Percentiles rank a stretch among this genome's conserved stretches.
Evolutionary conservation across 2,797 vertebrate species (phyloP).

Genomic region (Parambassis ranga): DNA sequence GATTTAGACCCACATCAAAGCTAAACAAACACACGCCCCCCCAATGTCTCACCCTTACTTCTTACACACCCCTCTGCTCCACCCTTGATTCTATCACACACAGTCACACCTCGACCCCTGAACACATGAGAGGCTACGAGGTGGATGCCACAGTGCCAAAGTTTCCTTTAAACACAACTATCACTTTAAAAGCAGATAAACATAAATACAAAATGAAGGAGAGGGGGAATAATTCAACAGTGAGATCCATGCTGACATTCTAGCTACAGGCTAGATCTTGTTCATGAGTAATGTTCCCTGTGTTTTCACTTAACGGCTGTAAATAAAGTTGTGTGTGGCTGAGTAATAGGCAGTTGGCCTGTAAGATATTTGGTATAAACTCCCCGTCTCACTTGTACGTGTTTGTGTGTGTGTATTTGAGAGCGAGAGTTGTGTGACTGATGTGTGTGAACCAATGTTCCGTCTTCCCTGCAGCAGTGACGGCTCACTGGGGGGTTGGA

Average conservation of each 20-base stretch:
- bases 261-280: constrained; percentile 53
- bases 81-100: constrained; percentile 22
- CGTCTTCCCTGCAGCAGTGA: constrained; percentile 78
- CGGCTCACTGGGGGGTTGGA: constrained; percentile 79
- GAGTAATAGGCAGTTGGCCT: constrained; percentile 74
- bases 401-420: neutral
- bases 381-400: constrained; percentile 15
- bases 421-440: constrained; percentile 41
- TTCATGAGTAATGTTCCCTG: constrained; percentile 56
- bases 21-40: constrained; percentile 82
- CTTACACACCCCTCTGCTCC: constrained; percentile 44
- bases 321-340: constrained; percentile 73
- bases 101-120: constrained; percentile 36
- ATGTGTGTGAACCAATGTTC: constrained; percentile 68
- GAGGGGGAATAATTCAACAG: constrained; percentile 37
- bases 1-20: constrained; percentile 90
- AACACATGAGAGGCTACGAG: neutral
- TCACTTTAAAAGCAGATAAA: constrained; percentile 6
- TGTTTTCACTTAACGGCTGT: constrained; percentile 76
- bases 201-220: constrained; percentile 23
- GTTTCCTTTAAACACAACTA: constrained; percentile 16
- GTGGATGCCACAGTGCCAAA: neutral
- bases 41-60: constrained; percentile 57
- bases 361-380: constrained; percentile 70
- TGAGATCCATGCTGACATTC: constrained; percentile 18